Conservation (phyloP, 2,113 vertebrate species). For the Lonchura striata region DNA sequence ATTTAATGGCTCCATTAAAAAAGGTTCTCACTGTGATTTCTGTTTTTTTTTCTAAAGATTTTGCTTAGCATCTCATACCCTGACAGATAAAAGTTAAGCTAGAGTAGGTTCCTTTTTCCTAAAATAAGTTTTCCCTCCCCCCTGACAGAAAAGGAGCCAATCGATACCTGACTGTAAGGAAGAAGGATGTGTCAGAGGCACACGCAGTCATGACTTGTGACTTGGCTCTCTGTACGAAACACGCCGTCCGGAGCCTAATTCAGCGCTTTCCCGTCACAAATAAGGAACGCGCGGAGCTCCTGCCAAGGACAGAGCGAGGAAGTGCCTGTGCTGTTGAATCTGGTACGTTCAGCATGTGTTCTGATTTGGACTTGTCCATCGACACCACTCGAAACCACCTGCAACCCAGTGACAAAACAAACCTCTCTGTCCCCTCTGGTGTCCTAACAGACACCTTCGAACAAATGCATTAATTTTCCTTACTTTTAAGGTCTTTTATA, state of each 20-base stretch:
- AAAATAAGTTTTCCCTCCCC: no score
- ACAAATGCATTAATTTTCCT: not conserved
- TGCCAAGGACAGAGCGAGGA: constrained; percentile 77
- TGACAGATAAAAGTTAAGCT: no score
- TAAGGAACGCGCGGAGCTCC: constrained; percentile 84
- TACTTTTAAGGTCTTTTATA: not conserved
- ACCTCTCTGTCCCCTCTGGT: rapidly evolving
- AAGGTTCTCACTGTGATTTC: not conserved
- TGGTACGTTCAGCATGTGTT: constrained; percentile 72
- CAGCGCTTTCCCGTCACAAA: constrained; percentile 86
- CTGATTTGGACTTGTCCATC: not conserved
- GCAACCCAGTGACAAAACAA: not conserved
- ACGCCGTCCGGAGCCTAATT: constrained; percentile 77
- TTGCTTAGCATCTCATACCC: no score
- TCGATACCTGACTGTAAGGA: constrained; percentile 86
- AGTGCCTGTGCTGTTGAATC: constrained; percentile 72
- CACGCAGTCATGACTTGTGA: constrained; percentile 78
- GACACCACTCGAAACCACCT: not conserved
- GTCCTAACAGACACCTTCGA: not conserved
- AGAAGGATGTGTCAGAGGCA: constrained; percentile 80
- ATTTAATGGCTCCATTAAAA: not conserved
- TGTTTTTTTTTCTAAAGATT: no score
- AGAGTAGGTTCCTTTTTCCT: no score
- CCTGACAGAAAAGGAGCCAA: constrained; percentile 84
- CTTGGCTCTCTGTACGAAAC: constrained; percentile 77